Evolutionary conservation across 2,113 vertebrate species (phyloP), one percentile per base, ranked within the genome.

Genomic region (Amphiprion ocellaris): DNA sequence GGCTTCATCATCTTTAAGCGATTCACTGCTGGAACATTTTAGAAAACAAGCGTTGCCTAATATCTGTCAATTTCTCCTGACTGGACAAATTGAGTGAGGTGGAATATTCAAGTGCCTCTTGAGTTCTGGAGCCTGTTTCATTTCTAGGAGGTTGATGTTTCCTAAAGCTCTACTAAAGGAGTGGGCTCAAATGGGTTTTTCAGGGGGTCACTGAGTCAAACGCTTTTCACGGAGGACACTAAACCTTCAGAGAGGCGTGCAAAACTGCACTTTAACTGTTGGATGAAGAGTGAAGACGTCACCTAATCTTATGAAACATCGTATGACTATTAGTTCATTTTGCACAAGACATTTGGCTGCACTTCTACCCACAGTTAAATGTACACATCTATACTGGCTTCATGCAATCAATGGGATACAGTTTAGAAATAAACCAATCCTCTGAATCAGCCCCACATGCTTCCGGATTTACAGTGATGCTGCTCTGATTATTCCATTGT

Each of bases 21-120:
- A 30, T 41, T 11, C 26, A 55, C 66, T 50, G 54, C 24, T 46
- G 3, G 26, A 44, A 58, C 30, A 16, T 5, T 46, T 67, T 17
- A 9, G 39, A 19, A 39, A 24, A 33, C n/a, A 46, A 11, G 37
- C 61, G 33, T n/a, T 52, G 5, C 12, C 15, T 56, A 33, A 53
- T 58, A 23, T 44, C 54, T 44, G 44, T 50, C 62, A 16, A 21
- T 44, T 79, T 69, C n/a, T 21, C 24, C 47, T 26, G 49, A 47
- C 15, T 21, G 33, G 10, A 24, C 0, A 1, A 39, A 54, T 1
- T 68, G 1, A 50, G 33, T 37, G 0, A 71, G 24, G 24, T 60
- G 59, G 47, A 79, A 79, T 49, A 75, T 81, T 82, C 61, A 78
- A 73, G 68, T 44, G 65, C 28, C 79, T 80, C 56, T 67, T 67